Percentiles rank a stretch among this genome's conserved stretches.
Evolutionary conservation across 2,888 invertebrate species (phyloP).

Genomic region (Malacosoma neustria): DNA sequence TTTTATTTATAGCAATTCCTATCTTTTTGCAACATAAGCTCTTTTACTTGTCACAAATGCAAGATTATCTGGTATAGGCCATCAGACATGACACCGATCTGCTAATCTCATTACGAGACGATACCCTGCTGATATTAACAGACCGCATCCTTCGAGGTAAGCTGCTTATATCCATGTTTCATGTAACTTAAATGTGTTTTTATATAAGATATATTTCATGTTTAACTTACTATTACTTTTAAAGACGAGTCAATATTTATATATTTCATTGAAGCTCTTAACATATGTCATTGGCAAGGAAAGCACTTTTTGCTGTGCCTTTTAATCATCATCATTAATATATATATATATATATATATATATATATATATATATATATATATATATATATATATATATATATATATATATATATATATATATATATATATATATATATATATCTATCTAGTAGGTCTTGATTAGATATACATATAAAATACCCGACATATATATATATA

Average conservation of each 20-base stretch:
- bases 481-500: too few species aligned
- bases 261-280: too few species aligned
- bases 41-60: background rate
- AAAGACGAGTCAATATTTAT: too few species aligned
- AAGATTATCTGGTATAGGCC: background rate
- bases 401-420: background rate
- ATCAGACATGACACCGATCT: background rate
- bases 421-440: background rate
- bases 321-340: too few species aligned
- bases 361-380: background rate
- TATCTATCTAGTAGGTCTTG: too few species aligned
- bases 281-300: too few species aligned
- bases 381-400: background rate
- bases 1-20: too few species aligned
- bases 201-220: background rate
- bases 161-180: background rate
- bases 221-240: too few species aligned
- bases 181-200: background rate
- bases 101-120: background rate
- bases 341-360: background rate
- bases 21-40: background rate
- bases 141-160: background rate
- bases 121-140: background rate
- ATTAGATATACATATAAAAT: too few species aligned
- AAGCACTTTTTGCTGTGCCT: too few species aligned